phyloP scores from a whole-genome alignment of 2,113 vertebrate species.

The Anas platyrhynchos region DNA sequence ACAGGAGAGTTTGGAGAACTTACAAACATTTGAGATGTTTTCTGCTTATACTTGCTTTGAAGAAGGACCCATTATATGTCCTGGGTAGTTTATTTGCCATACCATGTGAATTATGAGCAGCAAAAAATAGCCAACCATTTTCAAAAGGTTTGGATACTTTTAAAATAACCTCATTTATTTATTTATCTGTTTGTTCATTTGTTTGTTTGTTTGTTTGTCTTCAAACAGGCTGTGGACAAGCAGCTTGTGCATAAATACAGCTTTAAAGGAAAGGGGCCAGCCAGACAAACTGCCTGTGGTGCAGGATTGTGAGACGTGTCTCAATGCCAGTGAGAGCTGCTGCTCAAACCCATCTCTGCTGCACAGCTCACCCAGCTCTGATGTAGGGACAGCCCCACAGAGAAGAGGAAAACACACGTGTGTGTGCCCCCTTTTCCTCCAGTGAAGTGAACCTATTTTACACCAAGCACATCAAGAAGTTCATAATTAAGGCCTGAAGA shows the following conservation, averaged over 20 bases:
- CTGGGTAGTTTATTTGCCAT: background rate
- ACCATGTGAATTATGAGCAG: background rate
- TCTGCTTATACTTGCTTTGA: background rate
- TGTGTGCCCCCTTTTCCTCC: background rate
- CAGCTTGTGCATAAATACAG: background rate
- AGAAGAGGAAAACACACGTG: background rate
- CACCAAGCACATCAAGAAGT: background rate
- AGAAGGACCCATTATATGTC: background rate
- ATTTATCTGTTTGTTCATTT: background rate
- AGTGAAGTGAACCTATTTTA: background rate
- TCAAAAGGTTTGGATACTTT: background rate
- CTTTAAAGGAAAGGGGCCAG: background rate
- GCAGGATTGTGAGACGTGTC: accelerated
- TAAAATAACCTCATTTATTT: background rate
- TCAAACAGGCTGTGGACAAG: background rate
- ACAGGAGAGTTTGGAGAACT: background rate
- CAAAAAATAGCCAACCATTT: background rate
- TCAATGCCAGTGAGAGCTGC: background rate
- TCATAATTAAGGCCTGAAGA: background rate
- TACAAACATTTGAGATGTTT: background rate
- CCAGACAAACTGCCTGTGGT: background rate
- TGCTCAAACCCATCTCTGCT: background rate
- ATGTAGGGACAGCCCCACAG: background rate
- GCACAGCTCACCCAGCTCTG: background rate
- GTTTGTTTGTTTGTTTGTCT: too few species aligned